Evolutionary conservation across 2,113 vertebrate species (phyloP).

Genomic region (Cnemophilus loriae): DNA sequence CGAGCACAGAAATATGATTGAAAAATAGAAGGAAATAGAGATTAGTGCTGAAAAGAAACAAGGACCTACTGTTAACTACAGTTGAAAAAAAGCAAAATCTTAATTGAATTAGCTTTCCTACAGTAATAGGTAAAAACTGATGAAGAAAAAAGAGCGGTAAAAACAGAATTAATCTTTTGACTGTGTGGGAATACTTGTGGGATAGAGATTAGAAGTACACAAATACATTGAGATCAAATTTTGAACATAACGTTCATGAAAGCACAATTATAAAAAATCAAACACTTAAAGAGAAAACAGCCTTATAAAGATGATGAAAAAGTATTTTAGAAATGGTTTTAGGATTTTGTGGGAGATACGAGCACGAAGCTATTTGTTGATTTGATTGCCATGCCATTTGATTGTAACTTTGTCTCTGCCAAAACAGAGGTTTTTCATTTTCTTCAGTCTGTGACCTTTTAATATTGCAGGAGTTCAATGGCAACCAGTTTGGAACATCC

Average conservation of each 20-base stretch:
- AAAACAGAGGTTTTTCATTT: constrained; percentile 19
- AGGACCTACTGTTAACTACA: background rate
- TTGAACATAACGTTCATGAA: background rate
- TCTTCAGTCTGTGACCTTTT: background rate
- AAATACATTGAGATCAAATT: background rate
- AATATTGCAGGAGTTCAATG: constrained; percentile 23
- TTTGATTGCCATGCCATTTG: background rate
- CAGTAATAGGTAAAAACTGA: background rate
- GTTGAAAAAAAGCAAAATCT: background rate
- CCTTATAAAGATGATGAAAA: background rate
- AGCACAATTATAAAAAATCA: background rate
- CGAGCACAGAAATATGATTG: background rate
- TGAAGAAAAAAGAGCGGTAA: background rate
- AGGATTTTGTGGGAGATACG: background rate
- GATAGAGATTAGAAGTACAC: background rate
- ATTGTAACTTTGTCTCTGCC: background rate
- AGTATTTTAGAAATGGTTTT: background rate
- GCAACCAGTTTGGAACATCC: background rate
- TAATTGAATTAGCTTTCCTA: background rate
- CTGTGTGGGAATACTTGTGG: background rate
- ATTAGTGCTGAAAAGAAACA: background rate
- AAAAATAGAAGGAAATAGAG: background rate
- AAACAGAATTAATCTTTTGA: background rate
- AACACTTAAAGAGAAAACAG: background rate
- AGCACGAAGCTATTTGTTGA: background rate